These are phyloP conservation scores for Carlito syrichta DNA, from an alignment of 2,113 vertebrate species.

Conservation along the genomic window DNA sequence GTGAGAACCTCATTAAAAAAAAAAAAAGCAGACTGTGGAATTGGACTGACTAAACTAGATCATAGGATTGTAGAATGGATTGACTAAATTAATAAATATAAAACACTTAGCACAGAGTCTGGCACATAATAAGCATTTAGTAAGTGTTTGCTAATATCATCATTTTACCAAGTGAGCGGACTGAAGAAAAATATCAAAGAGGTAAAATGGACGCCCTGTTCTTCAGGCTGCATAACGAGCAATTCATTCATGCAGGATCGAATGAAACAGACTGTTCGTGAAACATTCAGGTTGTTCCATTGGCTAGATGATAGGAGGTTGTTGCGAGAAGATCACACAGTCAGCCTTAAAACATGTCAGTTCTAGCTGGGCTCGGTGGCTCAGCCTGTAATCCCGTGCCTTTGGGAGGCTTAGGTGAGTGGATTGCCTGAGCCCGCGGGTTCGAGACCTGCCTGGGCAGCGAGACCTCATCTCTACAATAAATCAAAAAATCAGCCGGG, in stretches of 20 bases:
- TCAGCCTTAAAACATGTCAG: background rate
- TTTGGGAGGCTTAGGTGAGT: no score
- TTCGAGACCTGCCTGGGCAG: no score
- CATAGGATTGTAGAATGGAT: background rate
- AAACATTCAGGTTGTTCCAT: no score
- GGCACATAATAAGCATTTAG: background rate
- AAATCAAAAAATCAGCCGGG: no score
- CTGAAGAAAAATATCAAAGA: background rate
- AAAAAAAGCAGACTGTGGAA: background rate
- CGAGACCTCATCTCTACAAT: no score
- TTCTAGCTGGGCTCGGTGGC: no score
- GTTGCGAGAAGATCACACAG: background rate
- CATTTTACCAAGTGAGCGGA: background rate
- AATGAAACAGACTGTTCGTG: no score
- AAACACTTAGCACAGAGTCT: background rate
- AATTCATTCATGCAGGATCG: no score
- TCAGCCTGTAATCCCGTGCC: no score
- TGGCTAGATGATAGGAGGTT: fast-evolving
- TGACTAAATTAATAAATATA: background rate
- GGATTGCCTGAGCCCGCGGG: no score
- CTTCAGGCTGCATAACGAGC: background rate
- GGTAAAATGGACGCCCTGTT: background rate
- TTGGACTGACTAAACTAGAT: background rate
- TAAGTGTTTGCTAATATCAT: background rate
- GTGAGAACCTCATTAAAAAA: no score